Evolutionary conservation across 2,113 vertebrate species (phyloP), one percentile per base, ranked within the genome.

Genomic region (Myrmophylax atrothorax): DNA sequence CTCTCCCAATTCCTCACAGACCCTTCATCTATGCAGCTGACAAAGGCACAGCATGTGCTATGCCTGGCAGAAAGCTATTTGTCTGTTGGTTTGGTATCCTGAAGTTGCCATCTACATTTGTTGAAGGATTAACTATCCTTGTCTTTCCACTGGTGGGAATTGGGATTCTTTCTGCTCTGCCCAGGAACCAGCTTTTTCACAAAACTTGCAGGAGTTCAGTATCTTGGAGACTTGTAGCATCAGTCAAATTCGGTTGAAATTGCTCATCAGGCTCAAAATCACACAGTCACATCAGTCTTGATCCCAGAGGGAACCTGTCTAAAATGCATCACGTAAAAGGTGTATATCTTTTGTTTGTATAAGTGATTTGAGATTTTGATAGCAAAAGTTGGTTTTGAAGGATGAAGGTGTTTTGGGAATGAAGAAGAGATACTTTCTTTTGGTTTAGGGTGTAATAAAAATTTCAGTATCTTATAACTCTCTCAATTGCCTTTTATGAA

Each of bases 391-490:
- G 40, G 11, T 94, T 88, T 86, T 72, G 56, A 89, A 93, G 25
- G 37, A 40, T 88, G 81, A 88, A 74, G 52, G 22, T 87, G 44
- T 92, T 90, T 64, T 31, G 79, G 92, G 93, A 94, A 68, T 53
- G 28, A 52, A 86, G 40, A 64, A 84, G 44, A 75, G 56, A 64
- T 63, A 70, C 59, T 89, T 93, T 87, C 60, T 69, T 88, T 85
- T 79, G 38, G 13, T 93, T 96, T 88, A 77, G 55, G 84, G 60
- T 86, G 56, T 42, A 86, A 92, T 93, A 96, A 96, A 92, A 84
- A 70, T 84, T 93, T 92, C 68, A 80, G 38, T 24, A 28, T 92
- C 72, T 90, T 93, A 10, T 33, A 93, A 94, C 47, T 94, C 59
- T 93, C 68, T 56, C 68, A 81, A 0, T 75, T 94, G 83, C 52